Conservation (phyloP, 2,113 vertebrate genomes). For the Bucco capensis region DNA sequence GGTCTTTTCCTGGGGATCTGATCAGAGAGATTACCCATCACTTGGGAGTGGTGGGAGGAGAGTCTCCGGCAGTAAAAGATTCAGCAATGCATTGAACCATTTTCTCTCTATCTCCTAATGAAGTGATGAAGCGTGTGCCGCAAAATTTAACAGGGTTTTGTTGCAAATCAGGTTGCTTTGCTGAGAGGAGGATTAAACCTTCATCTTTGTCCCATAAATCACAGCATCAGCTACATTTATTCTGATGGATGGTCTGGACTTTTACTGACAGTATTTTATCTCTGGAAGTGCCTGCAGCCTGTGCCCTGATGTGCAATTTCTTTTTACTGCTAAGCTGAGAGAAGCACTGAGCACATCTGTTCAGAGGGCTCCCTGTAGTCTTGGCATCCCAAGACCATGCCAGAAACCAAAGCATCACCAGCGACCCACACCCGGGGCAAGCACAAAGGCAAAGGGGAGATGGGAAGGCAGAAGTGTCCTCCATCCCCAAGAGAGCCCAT, state of each 20-base stretch:
- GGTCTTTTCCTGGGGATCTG: conserved; percentile 55
- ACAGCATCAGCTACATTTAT: conserved; percentile 43
- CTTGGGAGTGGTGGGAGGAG: conserved; percentile 31
- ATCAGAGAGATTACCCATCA: conserved; percentile 50
- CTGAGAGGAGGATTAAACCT: conserved; percentile 62
- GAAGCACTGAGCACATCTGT: rapidly evolving
- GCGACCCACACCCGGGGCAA: not conserved
- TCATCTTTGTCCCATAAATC: conserved; percentile 60
- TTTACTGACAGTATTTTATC: conserved; percentile 37
- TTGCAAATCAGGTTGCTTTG: conserved; percentile 25
- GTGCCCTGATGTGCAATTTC: conserved; percentile 13
- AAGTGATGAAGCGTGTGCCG: conserved; percentile 58
- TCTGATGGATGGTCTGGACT: conserved; percentile 24
- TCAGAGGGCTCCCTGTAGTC: rapidly evolving
- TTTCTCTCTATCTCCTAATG: conserved; percentile 57
- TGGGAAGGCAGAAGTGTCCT: not conserved
- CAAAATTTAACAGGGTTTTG: conserved; percentile 59
- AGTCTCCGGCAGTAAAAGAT: conserved; percentile 14
- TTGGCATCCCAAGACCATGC: not conserved
- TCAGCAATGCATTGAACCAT: conserved; percentile 41
- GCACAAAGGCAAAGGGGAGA: not conserved
- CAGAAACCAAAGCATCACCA: not conserved
- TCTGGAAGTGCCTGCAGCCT: not conserved
- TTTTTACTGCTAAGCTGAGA: not conserved
- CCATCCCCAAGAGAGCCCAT: rapidly evolving